Conservation (phyloP, 2,113 vertebrate species). For the Bufo gargarizans region DNA sequence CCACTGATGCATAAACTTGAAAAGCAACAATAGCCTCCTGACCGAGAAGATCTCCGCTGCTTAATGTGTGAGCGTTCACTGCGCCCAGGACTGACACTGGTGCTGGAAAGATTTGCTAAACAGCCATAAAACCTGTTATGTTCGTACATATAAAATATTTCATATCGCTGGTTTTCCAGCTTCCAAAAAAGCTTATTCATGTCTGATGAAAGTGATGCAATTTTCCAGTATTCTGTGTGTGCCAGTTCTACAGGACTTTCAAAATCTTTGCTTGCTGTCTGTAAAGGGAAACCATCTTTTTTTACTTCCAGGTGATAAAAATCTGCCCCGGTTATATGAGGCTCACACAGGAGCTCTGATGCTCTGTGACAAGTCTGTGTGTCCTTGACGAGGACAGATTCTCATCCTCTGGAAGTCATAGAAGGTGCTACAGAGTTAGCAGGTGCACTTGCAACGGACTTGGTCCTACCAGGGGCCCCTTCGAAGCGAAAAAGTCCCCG, state of each 20-base stretch:
- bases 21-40: background rate
- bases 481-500: no score
- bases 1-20: slow-evolving; percentile 1
- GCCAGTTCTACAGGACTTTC: background rate
- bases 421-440: no score
- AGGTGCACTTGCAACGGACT: no score
- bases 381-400: no score
- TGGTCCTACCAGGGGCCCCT: no score
- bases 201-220: background rate
- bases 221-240: background rate
- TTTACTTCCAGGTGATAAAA: background rate
- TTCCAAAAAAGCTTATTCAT: background rate
- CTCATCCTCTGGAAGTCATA: no score
- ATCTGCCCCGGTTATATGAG: no score
- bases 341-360: no score
- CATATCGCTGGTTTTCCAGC: background rate
- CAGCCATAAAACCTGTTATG: background rate
- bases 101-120: background rate
- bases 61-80: background rate
- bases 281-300: background rate
- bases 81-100: background rate
- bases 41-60: background rate
- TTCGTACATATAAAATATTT: background rate
- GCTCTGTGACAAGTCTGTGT: no score
- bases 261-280: background rate